Evolutionary conservation across 2,113 vertebrate genomes (phyloP), one percentile per base, ranked within the genome.

Genomic region (Salvelinus fontinalis): DNA sequence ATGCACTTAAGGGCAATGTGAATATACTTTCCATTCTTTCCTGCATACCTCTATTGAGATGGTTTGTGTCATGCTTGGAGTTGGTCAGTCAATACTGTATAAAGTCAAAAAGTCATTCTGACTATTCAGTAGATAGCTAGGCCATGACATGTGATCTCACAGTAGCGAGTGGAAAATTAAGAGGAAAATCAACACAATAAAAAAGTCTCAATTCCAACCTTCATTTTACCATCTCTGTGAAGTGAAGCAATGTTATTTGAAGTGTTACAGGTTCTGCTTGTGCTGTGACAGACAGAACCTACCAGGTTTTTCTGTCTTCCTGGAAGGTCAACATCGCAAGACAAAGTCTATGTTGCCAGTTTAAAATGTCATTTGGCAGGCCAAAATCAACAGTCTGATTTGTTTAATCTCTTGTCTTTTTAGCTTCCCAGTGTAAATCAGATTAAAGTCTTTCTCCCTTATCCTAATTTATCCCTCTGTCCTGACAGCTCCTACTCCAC

Each of bases 401-500:
- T 66, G 73, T 82, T 82, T 54, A 75, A 81, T 54, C 51, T 54
- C 51, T 48, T 81, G 80, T 73, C 59, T 26, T 83, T 75, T 26
- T 18, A 39, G 67, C 31, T 84, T 72, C 70, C 64, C 14, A 62
- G 67, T 75, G 70, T 81, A 54, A 85, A 84, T 81, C 73, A 79
- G 79, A 73, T 79, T 62, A 22, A 59, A 26, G 34, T 49, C 27
- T 48, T 22, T 8, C 14, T 34, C 8, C 13, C 31, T 49, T 20
- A 12, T 66, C 3, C 39, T 54, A 24, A 12, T 20, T 0, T 67
- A 20, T 68, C 4, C 27, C 24, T 65, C 24, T 57, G 0, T 60
- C 22, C 48, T 0, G 20, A 7, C 24, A 12, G 44, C 16, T 20
- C 66, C 83, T 89, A 98, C 51, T 95, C 91, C n/a, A 90, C 89